Evolutionary conservation across 2,113 vertebrate genomes (phyloP), one percentile per base, ranked within the genome.

Genomic region (Rhegmatorhina hoffmannsi): DNA sequence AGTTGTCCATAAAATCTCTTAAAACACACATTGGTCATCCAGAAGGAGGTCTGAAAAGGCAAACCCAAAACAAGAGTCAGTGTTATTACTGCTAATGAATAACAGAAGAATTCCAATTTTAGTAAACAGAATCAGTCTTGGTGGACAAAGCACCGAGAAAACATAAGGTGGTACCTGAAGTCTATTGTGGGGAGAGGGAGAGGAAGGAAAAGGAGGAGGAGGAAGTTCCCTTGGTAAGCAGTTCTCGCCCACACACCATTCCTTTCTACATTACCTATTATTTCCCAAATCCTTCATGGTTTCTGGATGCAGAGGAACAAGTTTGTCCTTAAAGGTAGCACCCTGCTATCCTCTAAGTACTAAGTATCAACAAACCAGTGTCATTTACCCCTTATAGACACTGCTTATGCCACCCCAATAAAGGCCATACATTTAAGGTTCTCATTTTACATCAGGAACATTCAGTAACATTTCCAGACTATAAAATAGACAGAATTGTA

Each of bases 1-100:
- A 87, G 88, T 16, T 88, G 90, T 80, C 5, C 40, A 87, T 94
- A 97, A 91, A 96, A 96, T 97, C 64, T 44, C 25, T 90, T 93
- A 82, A 55, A 87, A 94, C 62, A 87, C 84, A 76, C 95, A 69
- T 94, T 79, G 95, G 96, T 96, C 93, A 96, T 97, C 75, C 92
- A 89, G 84, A 60, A 80, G 94, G 67, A 95, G 81, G 92, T 80
- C 98, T 98, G 92, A 62, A 97, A 91, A 89, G 94, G 76, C 70
- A 90, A 87, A 96, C 4, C 49, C 93, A 78, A 88, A 95, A 74
- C 60, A 76, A 95, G 72, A 96, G 55, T 91, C 80, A 92, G 59
- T 76, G 29, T 95, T 92, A 36, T 44, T 36, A 47, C 34, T 66
- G 80, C 62, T 85, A 64, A 26, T 21, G 33, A 80, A 31, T 20